Conservation (phyloP, 2,888 invertebrate genomes). For the Salpingus planirostris region DNA sequence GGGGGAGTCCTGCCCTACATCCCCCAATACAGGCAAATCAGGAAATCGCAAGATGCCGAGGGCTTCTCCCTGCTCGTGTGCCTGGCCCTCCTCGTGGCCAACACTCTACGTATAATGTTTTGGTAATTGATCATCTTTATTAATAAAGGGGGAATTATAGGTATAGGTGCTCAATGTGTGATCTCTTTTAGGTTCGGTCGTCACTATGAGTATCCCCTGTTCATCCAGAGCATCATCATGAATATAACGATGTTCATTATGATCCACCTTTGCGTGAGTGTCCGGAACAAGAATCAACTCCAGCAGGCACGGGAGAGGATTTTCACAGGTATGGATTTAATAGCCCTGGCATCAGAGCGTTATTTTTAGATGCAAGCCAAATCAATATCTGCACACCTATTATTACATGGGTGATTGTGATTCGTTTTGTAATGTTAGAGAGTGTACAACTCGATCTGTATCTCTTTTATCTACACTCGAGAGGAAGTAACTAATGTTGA, state of each 20-base stretch:
- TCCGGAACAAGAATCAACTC: constrained; percentile 73
- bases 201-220: constrained; percentile 88
- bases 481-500: too few relatives aligned
- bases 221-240: constrained; percentile 97
- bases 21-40: constrained; percentile 92
- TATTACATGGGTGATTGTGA: too few relatives aligned
- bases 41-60: constrained; percentile 81
- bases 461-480: too few relatives aligned
- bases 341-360: neutral
- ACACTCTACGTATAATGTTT: constrained; percentile 93
- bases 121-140: constrained; percentile 62
- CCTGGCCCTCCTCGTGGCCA: constrained; percentile 87
- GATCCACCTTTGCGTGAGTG: constrained; percentile 86
- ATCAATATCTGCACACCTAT: neutral
- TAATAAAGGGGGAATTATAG: too few relatives aligned
- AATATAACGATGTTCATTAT: constrained; percentile 91
- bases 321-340: constrained; percentile 52
- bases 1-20: constrained; percentile 94
- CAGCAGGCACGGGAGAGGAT: constrained; percentile 66
- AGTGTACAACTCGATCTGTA: too few relatives aligned
- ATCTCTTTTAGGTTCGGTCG: constrained; percentile 82
- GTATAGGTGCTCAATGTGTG: neutral
- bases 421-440: too few relatives aligned
- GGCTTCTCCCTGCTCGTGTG: constrained; percentile 98
- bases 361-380: neutral